Base-by-base conservation (phyloP, 2,888 invertebrate species). In the Cepaea hortensis region DNA sequence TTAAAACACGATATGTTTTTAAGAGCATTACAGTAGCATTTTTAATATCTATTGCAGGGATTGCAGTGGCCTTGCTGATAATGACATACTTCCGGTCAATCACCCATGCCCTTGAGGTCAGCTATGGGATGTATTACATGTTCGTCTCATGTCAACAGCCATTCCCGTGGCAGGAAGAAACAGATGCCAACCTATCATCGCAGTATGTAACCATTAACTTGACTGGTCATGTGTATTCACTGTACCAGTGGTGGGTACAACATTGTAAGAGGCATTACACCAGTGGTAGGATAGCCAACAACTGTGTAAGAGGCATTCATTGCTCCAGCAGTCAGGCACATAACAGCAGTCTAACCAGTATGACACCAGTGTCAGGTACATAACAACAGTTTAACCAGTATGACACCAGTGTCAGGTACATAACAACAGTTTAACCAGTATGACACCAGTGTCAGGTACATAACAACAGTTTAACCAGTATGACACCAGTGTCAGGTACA, bases 21-120 rank as follows among this genome's bases (percentile, higher is more conserved):
- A 68, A 20, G 18, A 20, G 68, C 18, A 68, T 15, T 15, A 68
- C n/a, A 11, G 20, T n/a, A 9, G 35, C 55, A 6, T 55, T 55
- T 13, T 61, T 79, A 61, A 3, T 72, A 35, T 35, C 35, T 35
- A 35, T 72, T 61, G 13, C 91, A 93, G 93, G 93, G 82, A 88
- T 91, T 5, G 93, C 92, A 7, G 90, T 91, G 48, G 92, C 92
- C 11, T 89, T 93, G 50, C 88, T 93, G 55, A 84, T 90, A 13
- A 89, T 93, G 85, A 92, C 92, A 65, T 93, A 91, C 88, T 90
- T 93, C 84, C 90, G 92, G 84, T 92, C 91, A 76, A 88, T 93
- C 50, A 91, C 92, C 46, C 91, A 92, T 81, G 91, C 91, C 3
- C 90, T 93, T 35, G 93, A 93, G 87, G 89, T 93, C 48, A 91